These are phyloP conservation scores for Elysia crispata DNA, from an alignment of 2,888 invertebrate species.

Conservation along the genomic window DNA sequence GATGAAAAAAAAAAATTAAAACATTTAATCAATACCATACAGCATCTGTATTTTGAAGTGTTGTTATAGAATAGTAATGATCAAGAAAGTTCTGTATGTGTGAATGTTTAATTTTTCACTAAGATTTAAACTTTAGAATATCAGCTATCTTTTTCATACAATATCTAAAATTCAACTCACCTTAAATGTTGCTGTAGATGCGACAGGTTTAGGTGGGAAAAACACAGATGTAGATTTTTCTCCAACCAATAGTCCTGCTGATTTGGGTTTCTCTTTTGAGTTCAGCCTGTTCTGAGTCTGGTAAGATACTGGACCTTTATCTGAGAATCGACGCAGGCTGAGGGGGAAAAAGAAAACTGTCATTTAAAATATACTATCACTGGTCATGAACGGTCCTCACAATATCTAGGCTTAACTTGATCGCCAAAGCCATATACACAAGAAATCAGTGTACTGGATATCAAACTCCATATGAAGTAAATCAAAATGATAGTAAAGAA, in stretches of 20 bases:
- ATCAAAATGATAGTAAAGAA: too few species aligned
- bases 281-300: not conserved
- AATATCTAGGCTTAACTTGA: too few species aligned
- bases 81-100: too few species aligned
- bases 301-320: conserved; percentile 17
- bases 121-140: too few species aligned
- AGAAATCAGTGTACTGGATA: too few species aligned
- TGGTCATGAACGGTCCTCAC: too few species aligned
- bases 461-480: too few species aligned
- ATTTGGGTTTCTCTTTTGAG: not conserved
- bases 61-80: too few species aligned
- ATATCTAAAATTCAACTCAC: not conserved
- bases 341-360: not conserved
- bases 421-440: too few species aligned
- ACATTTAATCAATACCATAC: not conserved
- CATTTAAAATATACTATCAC: not conserved
- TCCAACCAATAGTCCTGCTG: conserved; percentile 17
- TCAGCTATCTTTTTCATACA: too few species aligned
- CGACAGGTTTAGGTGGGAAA: not conserved
- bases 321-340: conserved; percentile 21
- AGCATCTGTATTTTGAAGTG: too few species aligned
- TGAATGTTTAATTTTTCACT: too few species aligned
- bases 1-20: conserved; percentile 15
- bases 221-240: not conserved
- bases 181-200: conserved; percentile 38